These are phyloP conservation scores for Labeo rohita DNA, from an alignment of 2,113 vertebrate species.

Conservation along the genomic window DNA sequence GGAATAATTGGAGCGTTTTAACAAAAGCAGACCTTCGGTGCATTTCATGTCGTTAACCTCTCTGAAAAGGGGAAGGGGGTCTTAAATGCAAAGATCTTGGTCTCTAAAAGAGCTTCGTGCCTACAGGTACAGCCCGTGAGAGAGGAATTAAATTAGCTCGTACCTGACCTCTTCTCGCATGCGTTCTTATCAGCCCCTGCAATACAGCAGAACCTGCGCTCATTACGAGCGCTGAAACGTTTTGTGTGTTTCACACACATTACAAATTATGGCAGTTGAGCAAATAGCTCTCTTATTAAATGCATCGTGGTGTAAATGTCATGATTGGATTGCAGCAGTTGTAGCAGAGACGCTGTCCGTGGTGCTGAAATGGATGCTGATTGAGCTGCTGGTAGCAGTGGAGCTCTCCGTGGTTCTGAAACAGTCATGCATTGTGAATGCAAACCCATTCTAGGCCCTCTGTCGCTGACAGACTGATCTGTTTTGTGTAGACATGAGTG, in stretches of 20 bases:
- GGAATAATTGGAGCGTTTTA: background rate
- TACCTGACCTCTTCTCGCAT: slow-evolving; percentile 5
- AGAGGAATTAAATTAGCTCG: slow-evolving; percentile 11
- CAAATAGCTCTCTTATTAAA: slow-evolving; percentile 12
- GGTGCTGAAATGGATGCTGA: slow-evolving; percentile 44
- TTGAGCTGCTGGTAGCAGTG: slow-evolving; percentile 15
- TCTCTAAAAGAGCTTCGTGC: slow-evolving; percentile 1
- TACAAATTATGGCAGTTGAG: slow-evolving; percentile 4
- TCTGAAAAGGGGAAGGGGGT: background rate
- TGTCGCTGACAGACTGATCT: slow-evolving; percentile 29
- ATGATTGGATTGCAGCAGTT: slow-evolving; percentile 19
- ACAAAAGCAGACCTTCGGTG: background rate
- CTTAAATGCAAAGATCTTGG: slow-evolving; percentile 1
- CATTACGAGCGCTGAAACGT: background rate
- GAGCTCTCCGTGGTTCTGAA: slow-evolving; percentile 50
- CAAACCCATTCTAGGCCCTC: slow-evolving; percentile 11
- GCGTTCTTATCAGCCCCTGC: slow-evolving; percentile 36
- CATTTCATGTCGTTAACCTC: slow-evolving; percentile 9
- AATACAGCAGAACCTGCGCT: slow-evolving; percentile 41
- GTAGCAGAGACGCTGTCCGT: slow-evolving; percentile 28
- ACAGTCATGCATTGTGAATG: background rate
- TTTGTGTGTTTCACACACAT: background rate
- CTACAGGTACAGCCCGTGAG: background rate
- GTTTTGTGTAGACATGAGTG: slow-evolving; percentile 40
- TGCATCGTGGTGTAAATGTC: background rate